phyloP scores from a whole-genome alignment of 1,140 invertebrate genomes.

The Hirudo medicinalis region DNA sequence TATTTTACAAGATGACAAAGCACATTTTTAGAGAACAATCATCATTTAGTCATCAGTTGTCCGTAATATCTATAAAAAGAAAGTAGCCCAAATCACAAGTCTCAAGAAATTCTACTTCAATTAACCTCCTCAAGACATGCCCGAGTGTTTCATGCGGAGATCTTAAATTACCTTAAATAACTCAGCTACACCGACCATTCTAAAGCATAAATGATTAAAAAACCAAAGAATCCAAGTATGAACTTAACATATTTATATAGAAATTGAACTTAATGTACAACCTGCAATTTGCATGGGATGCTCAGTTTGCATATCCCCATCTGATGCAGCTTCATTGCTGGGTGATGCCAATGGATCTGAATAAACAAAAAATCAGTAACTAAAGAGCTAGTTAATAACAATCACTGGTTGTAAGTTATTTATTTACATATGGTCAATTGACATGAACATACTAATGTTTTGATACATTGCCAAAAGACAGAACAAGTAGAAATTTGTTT shows the following conservation, averaged over 20 bases:
- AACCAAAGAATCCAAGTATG: background rate
- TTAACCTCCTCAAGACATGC: background rate
- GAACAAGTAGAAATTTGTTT: too few species aligned
- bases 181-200: background rate
- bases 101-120: too few species aligned
- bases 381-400: background rate
- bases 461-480: too few species aligned
- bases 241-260: background rate
- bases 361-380: background rate
- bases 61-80: too few species aligned
- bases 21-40: too few species aligned
- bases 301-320: conserved; percentile 8
- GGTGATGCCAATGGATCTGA: conserved; percentile 11
- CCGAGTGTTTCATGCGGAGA: background rate
- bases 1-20: too few species aligned
- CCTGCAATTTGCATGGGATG: background rate
- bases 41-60: too few species aligned
- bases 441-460: too few species aligned
- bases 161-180: background rate
- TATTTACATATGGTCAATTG: too few species aligned
- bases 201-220: background rate
- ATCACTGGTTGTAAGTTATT: too few species aligned
- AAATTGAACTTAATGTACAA: background rate
- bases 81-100: too few species aligned
- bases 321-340: conserved; percentile 11